phyloP scores from a whole-genome alignment of 2,797 vertebrate genomes.

The Mycteria americana region DNA sequence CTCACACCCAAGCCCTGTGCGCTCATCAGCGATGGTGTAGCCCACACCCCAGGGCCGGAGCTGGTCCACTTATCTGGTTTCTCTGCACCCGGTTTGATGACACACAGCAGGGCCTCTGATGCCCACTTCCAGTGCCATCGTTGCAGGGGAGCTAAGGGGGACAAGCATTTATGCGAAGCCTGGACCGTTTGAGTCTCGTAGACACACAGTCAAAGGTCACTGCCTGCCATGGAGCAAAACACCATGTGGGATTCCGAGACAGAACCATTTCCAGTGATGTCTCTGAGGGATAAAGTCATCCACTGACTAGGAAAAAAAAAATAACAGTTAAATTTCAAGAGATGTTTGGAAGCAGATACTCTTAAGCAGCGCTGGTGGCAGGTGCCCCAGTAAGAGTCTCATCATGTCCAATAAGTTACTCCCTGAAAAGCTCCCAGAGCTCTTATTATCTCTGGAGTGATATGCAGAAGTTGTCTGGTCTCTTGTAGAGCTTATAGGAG shows the following conservation, averaged over 20 bases:
- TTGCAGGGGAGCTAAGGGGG: not conserved
- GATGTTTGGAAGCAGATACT: not conserved
- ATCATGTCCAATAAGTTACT: constrained; percentile 19
- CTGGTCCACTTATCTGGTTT: not conserved
- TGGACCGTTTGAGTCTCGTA: not conserved
- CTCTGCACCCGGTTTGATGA: not conserved
- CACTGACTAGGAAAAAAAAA: not conserved
- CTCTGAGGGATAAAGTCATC: not conserved
- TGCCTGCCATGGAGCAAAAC: not conserved
- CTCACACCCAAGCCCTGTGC: not conserved
- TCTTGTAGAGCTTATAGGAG: constrained; percentile 15
- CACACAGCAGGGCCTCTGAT: not conserved
- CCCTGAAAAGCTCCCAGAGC: constrained; percentile 31
- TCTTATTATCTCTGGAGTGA: constrained; percentile 34
- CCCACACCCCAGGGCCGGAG: accelerated
- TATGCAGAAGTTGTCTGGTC: not conserved
- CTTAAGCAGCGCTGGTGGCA: not conserved
- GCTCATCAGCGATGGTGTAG: accelerated
- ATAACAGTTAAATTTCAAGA: not conserved
- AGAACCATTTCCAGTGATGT: not conserved
- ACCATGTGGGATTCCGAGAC: not conserved
- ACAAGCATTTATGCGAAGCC: not conserved
- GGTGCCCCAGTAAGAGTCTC: constrained; percentile 1
- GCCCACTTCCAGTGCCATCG: not conserved
- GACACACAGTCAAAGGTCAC: not conserved